Conservation (phyloP, 1,140 invertebrate species). For the Heliothis subflexa region DNA sequence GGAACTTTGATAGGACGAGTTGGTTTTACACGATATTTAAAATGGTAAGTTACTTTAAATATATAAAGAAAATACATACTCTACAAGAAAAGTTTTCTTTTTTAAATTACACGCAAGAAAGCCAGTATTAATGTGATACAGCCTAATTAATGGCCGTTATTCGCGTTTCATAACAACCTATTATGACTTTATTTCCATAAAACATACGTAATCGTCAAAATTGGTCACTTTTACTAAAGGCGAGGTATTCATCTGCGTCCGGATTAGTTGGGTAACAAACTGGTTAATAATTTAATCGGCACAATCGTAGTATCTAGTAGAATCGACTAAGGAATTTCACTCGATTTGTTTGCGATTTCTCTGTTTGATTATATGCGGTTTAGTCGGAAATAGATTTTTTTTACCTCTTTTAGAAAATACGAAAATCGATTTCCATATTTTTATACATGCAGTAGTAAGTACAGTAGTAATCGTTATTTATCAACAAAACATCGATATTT, state of each 20-base stretch:
- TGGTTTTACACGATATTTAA: slow-evolving; percentile 52
- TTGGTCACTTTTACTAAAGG: slow-evolving; percentile 51
- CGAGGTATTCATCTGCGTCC: slow-evolving; percentile 40
- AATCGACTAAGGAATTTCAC: slow-evolving; percentile 55
- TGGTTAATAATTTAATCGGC: slow-evolving; percentile 56
- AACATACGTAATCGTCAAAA: slow-evolving; percentile 49
- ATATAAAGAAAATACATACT: slow-evolving; percentile 1
- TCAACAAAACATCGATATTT: too few relatives aligned
- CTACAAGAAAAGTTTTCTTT: slow-evolving; percentile 8
- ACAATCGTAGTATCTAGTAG: slow-evolving; percentile 21
- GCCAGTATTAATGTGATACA: slow-evolving; percentile 14
- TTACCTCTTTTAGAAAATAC: not conserved
- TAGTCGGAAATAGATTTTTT: not conserved
- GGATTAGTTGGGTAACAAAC: slow-evolving; percentile 55
- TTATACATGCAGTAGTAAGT: too few relatives aligned
- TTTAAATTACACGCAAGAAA: slow-evolving; percentile 46
- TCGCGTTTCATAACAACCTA: slow-evolving; percentile 47
- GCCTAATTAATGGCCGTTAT: slow-evolving; percentile 41
- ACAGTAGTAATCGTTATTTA: too few relatives aligned
- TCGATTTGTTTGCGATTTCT: slow-evolving; percentile 56
- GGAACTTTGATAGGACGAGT: slow-evolving; percentile 53
- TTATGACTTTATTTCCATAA: slow-evolving; percentile 51
- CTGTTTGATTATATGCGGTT: slow-evolving; percentile 45
- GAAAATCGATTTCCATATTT: too few relatives aligned
- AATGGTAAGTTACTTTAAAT: slow-evolving; percentile 57